Conservation (phyloP, 2,797 vertebrate species). For the Phrynocephalus guinanensis region DNA sequence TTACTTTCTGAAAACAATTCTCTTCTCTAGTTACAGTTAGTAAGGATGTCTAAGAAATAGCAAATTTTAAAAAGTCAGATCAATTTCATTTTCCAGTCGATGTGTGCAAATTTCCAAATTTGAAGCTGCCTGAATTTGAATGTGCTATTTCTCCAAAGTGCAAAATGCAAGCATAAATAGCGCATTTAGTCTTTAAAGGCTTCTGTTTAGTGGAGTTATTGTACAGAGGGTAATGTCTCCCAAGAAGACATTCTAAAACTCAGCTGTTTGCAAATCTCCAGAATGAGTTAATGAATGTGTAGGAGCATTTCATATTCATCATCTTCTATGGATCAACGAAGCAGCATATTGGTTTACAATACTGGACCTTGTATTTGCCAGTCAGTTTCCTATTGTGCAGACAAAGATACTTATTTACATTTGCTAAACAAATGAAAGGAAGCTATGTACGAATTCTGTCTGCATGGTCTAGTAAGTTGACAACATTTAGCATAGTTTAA, state of each 20-base stretch:
- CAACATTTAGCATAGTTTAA: neutral
- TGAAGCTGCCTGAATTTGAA: conserved; percentile 73
- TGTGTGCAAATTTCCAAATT: conserved; percentile 63
- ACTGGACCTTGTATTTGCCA: conserved; percentile 63
- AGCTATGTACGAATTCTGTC: conserved; percentile 56
- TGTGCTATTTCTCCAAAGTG: conserved; percentile 70
- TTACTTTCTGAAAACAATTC: conserved; percentile 69
- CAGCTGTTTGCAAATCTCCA: conserved; percentile 79
- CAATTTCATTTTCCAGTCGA: conserved; percentile 50
- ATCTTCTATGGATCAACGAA: conserved; percentile 70
- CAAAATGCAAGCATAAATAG: conserved; percentile 74
- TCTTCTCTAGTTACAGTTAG: conserved; percentile 58
- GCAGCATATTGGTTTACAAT: conserved; percentile 61
- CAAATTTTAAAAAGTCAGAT: conserved; percentile 67
- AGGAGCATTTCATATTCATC: conserved; percentile 67
- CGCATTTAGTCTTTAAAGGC: conserved; percentile 70
- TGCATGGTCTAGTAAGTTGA: conserved; percentile 43
- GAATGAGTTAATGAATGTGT: conserved; percentile 66
- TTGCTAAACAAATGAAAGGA: conserved; percentile 66
- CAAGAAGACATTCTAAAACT: conserved; percentile 69
- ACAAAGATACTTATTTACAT: conserved; percentile 63
- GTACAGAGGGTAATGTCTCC: conserved; percentile 67
- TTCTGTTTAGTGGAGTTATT: conserved; percentile 74
- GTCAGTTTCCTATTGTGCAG: conserved; percentile 60
- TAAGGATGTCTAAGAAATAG: conserved; percentile 64